phyloP scores from a whole-genome alignment of 1,140 invertebrate genomes.

The Dendroctonus ponderosae region DNA sequence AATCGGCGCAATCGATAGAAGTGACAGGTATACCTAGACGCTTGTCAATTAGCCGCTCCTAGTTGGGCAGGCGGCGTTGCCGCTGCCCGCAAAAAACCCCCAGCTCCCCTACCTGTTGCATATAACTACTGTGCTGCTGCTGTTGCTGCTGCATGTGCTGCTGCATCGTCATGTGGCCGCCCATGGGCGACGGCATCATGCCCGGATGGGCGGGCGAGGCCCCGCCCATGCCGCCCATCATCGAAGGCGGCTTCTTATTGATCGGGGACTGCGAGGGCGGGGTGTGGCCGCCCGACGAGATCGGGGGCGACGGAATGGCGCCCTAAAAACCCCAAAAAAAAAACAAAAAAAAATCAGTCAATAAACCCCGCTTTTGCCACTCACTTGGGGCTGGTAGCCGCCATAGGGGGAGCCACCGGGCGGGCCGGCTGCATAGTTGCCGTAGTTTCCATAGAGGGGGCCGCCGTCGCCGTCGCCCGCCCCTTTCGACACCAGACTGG shows the following conservation, averaged over 20 bases:
- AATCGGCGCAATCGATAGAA: too few species aligned
- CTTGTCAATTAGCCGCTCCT: too few species aligned
- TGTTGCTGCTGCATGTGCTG: slow-evolving; percentile 52
- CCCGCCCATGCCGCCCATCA: slow-evolving; percentile 44
- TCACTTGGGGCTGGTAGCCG: slow-evolving; percentile 59
- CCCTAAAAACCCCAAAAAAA: slow-evolving; percentile 43
- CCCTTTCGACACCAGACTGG: slow-evolving; percentile 80
- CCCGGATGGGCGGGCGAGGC: slow-evolving; percentile 43
- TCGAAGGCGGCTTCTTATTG: slow-evolving; percentile 50
- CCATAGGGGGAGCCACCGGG: slow-evolving; percentile 53
- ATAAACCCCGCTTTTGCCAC: too few species aligned
- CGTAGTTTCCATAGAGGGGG: slow-evolving; percentile 56
- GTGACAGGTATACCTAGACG: too few species aligned
- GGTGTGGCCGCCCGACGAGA: slow-evolving; percentile 48
- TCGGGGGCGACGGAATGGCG: slow-evolving; percentile 54
- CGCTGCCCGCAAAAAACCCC: too few species aligned
- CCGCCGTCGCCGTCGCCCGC: slow-evolving; percentile 53
- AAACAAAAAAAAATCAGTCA: too few species aligned
- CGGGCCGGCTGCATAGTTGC: slow-evolving; percentile 52
- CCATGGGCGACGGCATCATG: slow-evolving; percentile 53
- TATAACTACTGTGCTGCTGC: slow-evolving; percentile 49
- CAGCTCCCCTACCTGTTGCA: slow-evolving; percentile 48
- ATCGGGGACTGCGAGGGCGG: slow-evolving; percentile 53
- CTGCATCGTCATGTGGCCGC: slow-evolving; percentile 50
- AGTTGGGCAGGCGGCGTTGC: too few species aligned